A percentile compares a stretch with the other conserved stretches of the same genome.
These are phyloP conservation scores for Pipistrellus nathusii DNA, from an alignment of 2,797 vertebrate genomes.

Conservation along the genomic window DNA sequence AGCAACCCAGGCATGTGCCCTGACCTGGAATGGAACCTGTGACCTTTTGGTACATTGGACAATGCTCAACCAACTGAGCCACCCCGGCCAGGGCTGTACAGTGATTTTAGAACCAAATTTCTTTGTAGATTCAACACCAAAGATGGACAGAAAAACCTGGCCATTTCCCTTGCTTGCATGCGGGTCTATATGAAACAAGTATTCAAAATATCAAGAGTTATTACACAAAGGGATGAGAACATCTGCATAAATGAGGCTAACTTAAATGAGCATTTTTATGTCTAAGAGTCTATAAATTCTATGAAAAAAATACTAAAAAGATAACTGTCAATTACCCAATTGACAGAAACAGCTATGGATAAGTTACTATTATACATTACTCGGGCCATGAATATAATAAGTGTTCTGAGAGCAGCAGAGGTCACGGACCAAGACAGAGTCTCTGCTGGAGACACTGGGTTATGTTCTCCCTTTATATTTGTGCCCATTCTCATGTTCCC, in stretches of 20 bases:
- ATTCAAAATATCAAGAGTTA: background rate
- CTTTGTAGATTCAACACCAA: background rate
- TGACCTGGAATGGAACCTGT: too few species aligned
- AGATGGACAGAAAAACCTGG: background rate
- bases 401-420: background rate
- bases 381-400: background rate
- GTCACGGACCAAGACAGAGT: background rate
- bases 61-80: too few species aligned
- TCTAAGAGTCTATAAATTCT: background rate
- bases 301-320: background rate
- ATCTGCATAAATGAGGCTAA: background rate
- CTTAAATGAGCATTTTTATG: background rate
- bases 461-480: background rate
- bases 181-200: background rate
- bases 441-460: background rate
- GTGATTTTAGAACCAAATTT: background rate
- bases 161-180: background rate
- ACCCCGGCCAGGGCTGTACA: background rate
- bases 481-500: background rate
- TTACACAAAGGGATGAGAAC: background rate
- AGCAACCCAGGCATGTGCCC: too few species aligned
- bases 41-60: too few species aligned
- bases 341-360: background rate
- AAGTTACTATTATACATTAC: background rate
- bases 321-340: background rate